Conservation (phyloP, 2,888 invertebrate species). For the Ennomos quercinarius region DNA sequence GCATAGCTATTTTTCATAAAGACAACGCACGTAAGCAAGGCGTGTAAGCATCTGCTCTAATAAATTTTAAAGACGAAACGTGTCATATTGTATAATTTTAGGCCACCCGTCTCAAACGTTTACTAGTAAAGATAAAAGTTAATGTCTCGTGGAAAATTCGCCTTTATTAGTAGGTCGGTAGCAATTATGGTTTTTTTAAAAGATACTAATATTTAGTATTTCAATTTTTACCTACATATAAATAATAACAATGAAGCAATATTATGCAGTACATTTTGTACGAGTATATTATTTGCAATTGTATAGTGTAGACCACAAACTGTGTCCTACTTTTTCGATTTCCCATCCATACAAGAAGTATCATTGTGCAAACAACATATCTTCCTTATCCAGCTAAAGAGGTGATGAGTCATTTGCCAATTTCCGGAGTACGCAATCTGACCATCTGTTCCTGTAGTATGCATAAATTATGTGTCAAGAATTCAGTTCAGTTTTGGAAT, state of each 20-base stretch:
- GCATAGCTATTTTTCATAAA: conserved; percentile 28
- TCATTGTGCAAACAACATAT: conserved; percentile 57
- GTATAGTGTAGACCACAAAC: conserved; percentile 2
- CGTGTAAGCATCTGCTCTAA: conserved; percentile 53
- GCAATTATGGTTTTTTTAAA: conserved; percentile 43
- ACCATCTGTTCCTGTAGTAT: conserved; percentile 76
- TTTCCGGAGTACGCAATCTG: conserved; percentile 70
- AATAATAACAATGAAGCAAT: no score
- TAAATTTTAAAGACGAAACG: conserved; percentile 62
- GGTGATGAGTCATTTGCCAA: conserved; percentile 67
- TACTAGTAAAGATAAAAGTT: conserved; percentile 63
- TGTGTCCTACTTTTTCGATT: conserved; percentile 22
- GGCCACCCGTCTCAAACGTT: conserved; percentile 61
- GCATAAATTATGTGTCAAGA: conserved; percentile 65
- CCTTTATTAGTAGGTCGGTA: conserved; percentile 46
- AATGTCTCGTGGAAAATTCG: conserved; percentile 57
- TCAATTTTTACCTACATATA: not conserved
- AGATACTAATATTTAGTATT: conserved; percentile 23
- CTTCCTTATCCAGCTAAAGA: conserved; percentile 72
- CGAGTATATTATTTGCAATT: not conserved
- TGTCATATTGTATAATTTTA: conserved; percentile 68
- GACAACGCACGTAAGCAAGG: conserved; percentile 31
- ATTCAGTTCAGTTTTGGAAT: conserved; percentile 46
- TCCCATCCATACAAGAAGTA: conserved; percentile 35
- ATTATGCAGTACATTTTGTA: no score